Base-by-base conservation (phyloP, 2,888 invertebrate genomes). In the Leptarthrus brevirostris region DNA sequence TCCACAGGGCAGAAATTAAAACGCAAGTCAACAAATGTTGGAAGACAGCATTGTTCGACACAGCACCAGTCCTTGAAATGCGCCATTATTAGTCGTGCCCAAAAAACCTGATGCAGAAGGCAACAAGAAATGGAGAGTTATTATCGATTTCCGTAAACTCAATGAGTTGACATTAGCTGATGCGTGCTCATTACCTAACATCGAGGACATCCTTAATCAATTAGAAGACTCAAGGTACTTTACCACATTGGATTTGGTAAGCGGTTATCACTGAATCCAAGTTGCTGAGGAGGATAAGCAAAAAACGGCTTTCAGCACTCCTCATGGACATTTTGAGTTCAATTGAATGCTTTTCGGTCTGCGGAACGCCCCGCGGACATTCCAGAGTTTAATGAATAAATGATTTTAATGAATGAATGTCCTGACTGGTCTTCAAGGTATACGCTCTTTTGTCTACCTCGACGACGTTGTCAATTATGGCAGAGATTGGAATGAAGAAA, bases 401-500 rank as follows among this genome's bases (percentile, higher is more conserved):
- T n/a, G n/a, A n/a, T n/a, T n/a, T n/a, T n/a, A n/a, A n/a, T n/a
- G n/a, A 12, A 44, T 1, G 14, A 49, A 49, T 2, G 40, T 61
- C 3, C 14, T 34, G 2, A 22, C 61, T 4, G 61, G 61, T 40
- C 22, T 61, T 4, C 20, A 47, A 6, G 64, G 64, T 4, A 22
- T 64, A 6, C 18, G 14, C 5, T 64, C 44, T 16, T 49, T 49
- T 8, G 49, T 16, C 14, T 49, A 4, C 8, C 49, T 49, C 16
- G 49, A 49, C 14, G 64, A 64, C n/a, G 24, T 64, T 24, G 64
- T 30, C 30, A 30, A 5, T 30, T 30, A 44, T 24, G 64, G 64
- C 12, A 4, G 24, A 20, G 14, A 64, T 44, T 47, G 3, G 8
- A 8, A 30, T 30, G 30, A 30, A n/a, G n/a, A n/a, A n/a, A n/a